Evolutionary conservation across 2,113 vertebrate species (phyloP).

Genomic region (Cathartes aura): DNA sequence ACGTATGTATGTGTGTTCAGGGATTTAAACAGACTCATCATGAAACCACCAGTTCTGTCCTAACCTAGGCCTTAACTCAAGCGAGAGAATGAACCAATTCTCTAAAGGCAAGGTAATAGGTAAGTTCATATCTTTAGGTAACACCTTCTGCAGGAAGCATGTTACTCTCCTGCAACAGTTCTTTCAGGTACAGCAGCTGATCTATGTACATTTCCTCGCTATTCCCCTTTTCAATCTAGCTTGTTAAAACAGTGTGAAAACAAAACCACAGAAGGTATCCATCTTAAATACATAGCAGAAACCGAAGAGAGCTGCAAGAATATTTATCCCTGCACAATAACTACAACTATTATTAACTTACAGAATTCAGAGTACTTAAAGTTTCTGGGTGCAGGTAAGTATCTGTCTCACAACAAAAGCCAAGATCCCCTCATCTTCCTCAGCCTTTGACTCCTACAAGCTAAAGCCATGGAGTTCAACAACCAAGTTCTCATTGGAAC

Average conservation of each 20-base stretch:
- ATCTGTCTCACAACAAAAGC: not conserved
- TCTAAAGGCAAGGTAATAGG: not conserved
- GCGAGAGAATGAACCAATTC: fast-evolving
- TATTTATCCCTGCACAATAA: not conserved
- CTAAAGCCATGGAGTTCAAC: not conserved
- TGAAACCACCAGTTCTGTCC: fast-evolving
- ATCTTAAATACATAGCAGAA: not conserved
- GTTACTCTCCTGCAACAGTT: not conserved
- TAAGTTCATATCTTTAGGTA: fast-evolving
- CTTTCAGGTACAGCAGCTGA: not conserved
- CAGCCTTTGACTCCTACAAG: not conserved
- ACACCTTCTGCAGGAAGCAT: not conserved
- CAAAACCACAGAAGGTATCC: not conserved
- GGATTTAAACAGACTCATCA: not conserved
- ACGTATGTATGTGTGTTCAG: fast-evolving
- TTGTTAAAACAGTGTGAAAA: not conserved
- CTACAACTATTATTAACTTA: not conserved
- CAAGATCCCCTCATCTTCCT: not conserved
- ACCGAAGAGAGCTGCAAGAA: not conserved
- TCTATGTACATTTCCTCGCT: not conserved
- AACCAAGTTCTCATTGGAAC: not conserved
- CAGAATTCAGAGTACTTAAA: not conserved
- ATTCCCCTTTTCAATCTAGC: not conserved
- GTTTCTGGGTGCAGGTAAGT: not conserved
- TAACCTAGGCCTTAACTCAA: not conserved